Conservation (phyloP, 2,113 vertebrate species). For the Caranx melampygus region DNA sequence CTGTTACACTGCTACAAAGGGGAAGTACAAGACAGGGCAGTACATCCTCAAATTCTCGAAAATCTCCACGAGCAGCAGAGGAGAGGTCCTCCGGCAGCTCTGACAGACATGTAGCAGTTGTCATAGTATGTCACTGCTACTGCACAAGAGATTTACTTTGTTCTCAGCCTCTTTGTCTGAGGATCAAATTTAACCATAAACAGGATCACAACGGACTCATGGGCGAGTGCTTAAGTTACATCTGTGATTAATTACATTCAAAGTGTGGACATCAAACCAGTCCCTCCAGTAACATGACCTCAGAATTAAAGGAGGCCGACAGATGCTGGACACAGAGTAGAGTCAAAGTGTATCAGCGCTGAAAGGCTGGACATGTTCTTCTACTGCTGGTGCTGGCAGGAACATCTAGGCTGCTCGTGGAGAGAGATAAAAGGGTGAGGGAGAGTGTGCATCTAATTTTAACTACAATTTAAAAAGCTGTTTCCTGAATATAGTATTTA, state of each 20-base stretch:
- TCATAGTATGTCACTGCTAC: not conserved
- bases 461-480: not conserved
- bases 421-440: conserved; percentile 21
- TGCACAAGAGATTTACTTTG: not conserved
- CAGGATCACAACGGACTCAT: not conserved
- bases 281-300: conserved; percentile 29
- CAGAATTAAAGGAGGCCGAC: conserved; percentile 24
- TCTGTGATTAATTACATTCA: conserved; percentile 26
- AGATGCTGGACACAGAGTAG: not conserved
- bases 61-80: conserved; percentile 1
- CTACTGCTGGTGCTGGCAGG: conserved; percentile 25
- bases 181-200: conserved; percentile 24
- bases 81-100: not conserved
- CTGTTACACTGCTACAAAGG: too few species aligned
- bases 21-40: too few species aligned
- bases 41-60: not conserved
- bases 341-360: conserved; percentile 6
- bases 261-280: not conserved
- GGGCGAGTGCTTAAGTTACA: conserved; percentile 6
- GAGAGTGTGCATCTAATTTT: not conserved
- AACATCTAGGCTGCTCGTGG: conserved; percentile 9
- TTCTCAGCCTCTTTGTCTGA: conserved; percentile 2
- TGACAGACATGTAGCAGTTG: conserved; percentile 3
- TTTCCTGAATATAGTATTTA: not conserved
- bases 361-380: not conserved